Evolutionary conservation across 2,888 invertebrate species (phyloP).

Genomic region (Drosophila robusta): DNA sequence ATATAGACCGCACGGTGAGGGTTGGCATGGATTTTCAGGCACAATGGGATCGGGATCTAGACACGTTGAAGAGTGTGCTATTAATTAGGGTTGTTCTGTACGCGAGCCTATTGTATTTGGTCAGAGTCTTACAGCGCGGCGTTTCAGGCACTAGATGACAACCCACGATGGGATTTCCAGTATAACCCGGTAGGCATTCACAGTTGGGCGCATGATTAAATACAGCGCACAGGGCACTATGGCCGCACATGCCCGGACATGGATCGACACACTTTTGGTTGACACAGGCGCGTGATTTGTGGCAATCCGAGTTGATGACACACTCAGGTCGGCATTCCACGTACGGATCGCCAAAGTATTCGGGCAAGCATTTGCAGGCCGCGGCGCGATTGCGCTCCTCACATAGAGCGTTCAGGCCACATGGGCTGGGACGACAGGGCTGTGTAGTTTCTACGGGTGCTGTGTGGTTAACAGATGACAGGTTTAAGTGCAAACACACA

Average conservation of each 20-base stretch:
- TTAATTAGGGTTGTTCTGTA: conserved; percentile 51
- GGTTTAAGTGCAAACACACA: conserved; percentile 13
- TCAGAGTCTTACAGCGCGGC: conserved; percentile 81
- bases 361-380: conserved; percentile 88
- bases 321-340: conserved; percentile 90
- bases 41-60: conserved; percentile 81
- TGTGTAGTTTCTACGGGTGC: conserved; percentile 85
- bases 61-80: conserved; percentile 35
- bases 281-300: conserved; percentile 88
- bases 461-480: conserved; percentile 61
- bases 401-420: conserved; percentile 89
- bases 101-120: conserved; percentile 10
- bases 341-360: conserved; percentile 89
- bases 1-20: conserved; percentile 92
- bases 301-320: conserved; percentile 88
- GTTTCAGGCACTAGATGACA: conserved; percentile 83
- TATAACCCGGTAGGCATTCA: conserved; percentile 87
- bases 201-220: conserved; percentile 89
- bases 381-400: conserved; percentile 88
- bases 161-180: conserved; percentile 87
- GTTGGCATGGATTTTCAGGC: conserved; percentile 87
- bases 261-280: conserved; percentile 93
- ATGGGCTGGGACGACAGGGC: conserved; percentile 89
- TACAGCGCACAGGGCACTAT: conserved; percentile 90
- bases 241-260: conserved; percentile 93